Base-by-base conservation (phyloP, 2,888 invertebrate species). In the Nomada goodeniana region DNA sequence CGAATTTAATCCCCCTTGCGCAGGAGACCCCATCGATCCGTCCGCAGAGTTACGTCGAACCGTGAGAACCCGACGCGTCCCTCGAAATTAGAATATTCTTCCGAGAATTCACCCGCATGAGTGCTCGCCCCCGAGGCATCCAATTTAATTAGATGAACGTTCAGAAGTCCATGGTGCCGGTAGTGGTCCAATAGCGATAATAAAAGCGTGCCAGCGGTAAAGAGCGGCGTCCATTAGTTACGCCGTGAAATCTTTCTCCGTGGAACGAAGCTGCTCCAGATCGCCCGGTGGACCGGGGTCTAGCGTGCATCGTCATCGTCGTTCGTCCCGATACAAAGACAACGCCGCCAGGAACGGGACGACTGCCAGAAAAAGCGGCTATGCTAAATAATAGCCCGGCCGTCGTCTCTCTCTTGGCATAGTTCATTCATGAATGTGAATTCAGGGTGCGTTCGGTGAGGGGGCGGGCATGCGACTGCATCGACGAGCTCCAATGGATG, bases 361-460 rank as follows among this genome's bases (percentile, higher is more conserved):
- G 77, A 75, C 82, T 92, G 88, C 76, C 89, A 87, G 90, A 92
- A 92, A 93, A 92, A 93, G 92, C 92, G 91, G 92, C 93, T 93
- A 93, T 92, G 93, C 92, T 92, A 93, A 93, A 93, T 93, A 93
- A 93, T 92, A 93, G 92, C 92, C 90, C 90, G 88, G 76, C 86
- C 80, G 85, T 86, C 87, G 88, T 67, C 78, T 89, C 78, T 89
- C 68, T 69, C 68, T 90, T 86, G 89, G 89, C 90, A 92, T 90
- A 90, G 91, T 89, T 91, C 91, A 90, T 92, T 93, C 93, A 93
- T 91, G 90, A 91, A 84, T 89, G 86, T 82, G 87, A 89, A 90
- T 89, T 89, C 89, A 78, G 86, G 84, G 88, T 86, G 85, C 88
- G 88, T 89, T 90, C 83, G 83, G 86, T 77, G 89, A 86, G 74